These are phyloP conservation scores for Setipinna tenuifilis DNA, from an alignment of 2,797 vertebrate genomes.

Conservation along the genomic window DNA sequence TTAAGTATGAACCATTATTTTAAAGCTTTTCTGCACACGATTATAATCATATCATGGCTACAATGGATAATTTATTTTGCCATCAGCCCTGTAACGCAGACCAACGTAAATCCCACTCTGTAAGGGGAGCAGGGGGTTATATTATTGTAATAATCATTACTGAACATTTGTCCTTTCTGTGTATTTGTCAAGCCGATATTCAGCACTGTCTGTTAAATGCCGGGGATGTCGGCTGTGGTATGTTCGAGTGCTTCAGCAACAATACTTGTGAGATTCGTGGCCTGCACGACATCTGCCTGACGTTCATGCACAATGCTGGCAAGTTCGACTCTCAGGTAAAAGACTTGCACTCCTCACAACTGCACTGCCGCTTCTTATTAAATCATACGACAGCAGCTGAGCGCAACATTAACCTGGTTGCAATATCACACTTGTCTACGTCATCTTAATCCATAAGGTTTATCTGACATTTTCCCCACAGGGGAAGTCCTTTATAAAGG, in stretches of 20 bases:
- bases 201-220: slow-evolving; percentile 91
- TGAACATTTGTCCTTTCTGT: not conserved
- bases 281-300: slow-evolving; percentile 93
- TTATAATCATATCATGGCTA: no score
- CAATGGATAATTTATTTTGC: no score
- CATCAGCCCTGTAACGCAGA: no score
- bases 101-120: no score
- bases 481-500: slow-evolving; percentile 97
- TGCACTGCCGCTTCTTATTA: no score
- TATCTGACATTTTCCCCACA: slow-evolving; percentile 55
- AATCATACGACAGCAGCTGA: no score
- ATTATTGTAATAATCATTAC: not conserved
- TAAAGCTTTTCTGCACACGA: no score
- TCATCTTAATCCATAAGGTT: not conserved
- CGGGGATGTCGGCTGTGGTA: slow-evolving; percentile 92
- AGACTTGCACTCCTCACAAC: not conserved
- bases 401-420: no score
- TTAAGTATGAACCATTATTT: no score
- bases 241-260: slow-evolving; percentile 95
- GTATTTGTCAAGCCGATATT: slow-evolving; percentile 80
- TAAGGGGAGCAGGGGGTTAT: no score
- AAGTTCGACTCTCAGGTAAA: slow-evolving; percentile 94
- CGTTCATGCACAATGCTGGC: slow-evolving; percentile 94
- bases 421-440: not conserved
- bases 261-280: slow-evolving; percentile 94